Evolutionary conservation across 2,113 vertebrate genomes (phyloP).

Genomic region (Lynx canadensis): DNA sequence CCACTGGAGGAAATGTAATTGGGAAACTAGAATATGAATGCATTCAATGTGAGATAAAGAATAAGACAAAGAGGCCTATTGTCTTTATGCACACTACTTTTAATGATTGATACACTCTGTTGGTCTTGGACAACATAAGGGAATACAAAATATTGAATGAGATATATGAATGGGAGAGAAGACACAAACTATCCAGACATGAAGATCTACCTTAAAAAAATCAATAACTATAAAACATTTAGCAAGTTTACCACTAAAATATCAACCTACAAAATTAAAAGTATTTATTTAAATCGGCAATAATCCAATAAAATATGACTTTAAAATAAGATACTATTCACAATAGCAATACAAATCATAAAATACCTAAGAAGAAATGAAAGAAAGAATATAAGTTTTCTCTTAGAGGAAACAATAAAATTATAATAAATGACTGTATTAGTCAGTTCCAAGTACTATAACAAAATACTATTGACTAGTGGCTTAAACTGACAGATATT

Average conservation of each 20-base stretch:
- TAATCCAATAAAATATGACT: background rate
- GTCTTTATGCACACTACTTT: background rate
- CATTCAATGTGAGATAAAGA: background rate
- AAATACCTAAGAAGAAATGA: background rate
- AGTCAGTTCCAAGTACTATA: background rate
- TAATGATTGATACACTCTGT: background rate
- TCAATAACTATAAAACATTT: background rate
- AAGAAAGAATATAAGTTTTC: background rate
- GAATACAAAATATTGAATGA: constrained; percentile 7
- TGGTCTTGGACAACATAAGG: background rate
- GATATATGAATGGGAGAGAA: background rate
- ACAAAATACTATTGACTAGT: background rate
- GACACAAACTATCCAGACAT: background rate
- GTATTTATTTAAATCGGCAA: background rate
- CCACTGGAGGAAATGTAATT: background rate
- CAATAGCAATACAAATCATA: background rate
- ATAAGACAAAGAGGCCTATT: background rate
- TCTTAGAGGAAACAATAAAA: background rate
- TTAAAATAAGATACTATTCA: background rate
- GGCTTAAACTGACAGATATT: background rate
- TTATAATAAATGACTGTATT: background rate
- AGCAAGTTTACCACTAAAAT: background rate
- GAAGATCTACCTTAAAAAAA: background rate
- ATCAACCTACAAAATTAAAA: background rate
- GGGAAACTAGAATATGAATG: background rate